Evolutionary conservation across 2,797 vertebrate species (phyloP), one percentile per base, ranked within the genome.

Genomic region (Rhinatrema bivittatum): DNA sequence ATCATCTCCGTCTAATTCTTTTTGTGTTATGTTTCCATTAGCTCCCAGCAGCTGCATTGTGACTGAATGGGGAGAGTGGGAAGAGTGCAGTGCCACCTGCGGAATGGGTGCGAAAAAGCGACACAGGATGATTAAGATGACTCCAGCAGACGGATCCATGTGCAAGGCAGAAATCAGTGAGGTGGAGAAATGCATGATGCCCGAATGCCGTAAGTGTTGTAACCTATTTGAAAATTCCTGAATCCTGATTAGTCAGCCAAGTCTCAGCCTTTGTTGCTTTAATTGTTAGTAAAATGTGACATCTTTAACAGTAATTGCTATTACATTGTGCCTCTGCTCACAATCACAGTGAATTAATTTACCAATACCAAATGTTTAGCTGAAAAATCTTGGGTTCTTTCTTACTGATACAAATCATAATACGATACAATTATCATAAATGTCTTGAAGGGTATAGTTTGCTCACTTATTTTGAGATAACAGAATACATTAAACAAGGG

Each of bases 121-220:
- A 13, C 91, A 98, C 67, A 85, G 94, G 12, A 91, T 92, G 91
- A 84, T 98, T 64, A 97, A 94, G 80, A 94, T 91, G 89, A 90
- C 87, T 40, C 94, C 94, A 0, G 88, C 88, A 1, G 94, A 99
- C 9, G 93, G 94, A 36, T 95, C 96, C 36, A 76, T 90, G 81
- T 99, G 96, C 68, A 90, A 85, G 28, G 78, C 91, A 1, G 92
- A 98, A 40, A 90, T 92, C 19, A 76, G 89, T 1, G 88, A 99
- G 65, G 85, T 89, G 13, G 92, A 97, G 68, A 97, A 96, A 46
- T 99, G 96, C 83, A 97, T 95, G 93, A 98, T 98, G 94, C 96
- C 93, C 0, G 94, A 99, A 58, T 99, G 96, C 59, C 94, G 96
- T 98, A 70, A 92, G 96, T 91, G 51, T 12, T 38, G 11, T 29